Evolutionary conservation across 2,113 vertebrate species (phyloP), one percentile per base, ranked within the genome.

Genomic region (Miniopterus natalensis): DNA sequence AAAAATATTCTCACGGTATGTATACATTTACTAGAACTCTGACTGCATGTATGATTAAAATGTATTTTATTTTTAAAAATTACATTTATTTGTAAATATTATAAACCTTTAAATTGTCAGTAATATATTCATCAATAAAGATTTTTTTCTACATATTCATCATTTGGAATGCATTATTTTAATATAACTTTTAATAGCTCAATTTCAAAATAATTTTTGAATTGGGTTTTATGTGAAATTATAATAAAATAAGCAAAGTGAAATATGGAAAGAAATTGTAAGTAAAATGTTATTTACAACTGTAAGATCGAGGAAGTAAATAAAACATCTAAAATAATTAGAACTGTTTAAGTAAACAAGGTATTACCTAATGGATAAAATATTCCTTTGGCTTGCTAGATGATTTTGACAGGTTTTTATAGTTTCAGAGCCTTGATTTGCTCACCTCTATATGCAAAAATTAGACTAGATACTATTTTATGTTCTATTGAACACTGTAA

Each of bases 171-270:
- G 23, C 2, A 61, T 80, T 20, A 1, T 80, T 17, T 92, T 53
- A 40, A 3, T 25, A 10, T 73, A 77, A 85, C 49, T 59, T 77
- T 80, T 20, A 83, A 6, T 63, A 73, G 21, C 36, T 95, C 17
- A 53, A 51, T 51, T 65, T 70, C 47, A 91, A 63, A 23, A 47
- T 31, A 74, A 85, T 59, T 68, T 68, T 80, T 80, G 3, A 45
- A 20, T 87, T 87, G 14, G 4, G 18, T 95, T 92, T 94, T 77
- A 90, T 21, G 57, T 29, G 20, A 94, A 79, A 47, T 57, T 74
- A 63, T 77, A n/a, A 61, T 70, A 93, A 88, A 57, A 7, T 81
- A 61, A 88, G 20, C 31, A 53, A 95, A 88, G 4, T 59, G 6
- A 73, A 81, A 92, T 55, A 53, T 70, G 6, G 1, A 74, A 63